phyloP scores from a whole-genome alignment of 2,113 vertebrate genomes.

The Pluvialis apricaria region DNA sequence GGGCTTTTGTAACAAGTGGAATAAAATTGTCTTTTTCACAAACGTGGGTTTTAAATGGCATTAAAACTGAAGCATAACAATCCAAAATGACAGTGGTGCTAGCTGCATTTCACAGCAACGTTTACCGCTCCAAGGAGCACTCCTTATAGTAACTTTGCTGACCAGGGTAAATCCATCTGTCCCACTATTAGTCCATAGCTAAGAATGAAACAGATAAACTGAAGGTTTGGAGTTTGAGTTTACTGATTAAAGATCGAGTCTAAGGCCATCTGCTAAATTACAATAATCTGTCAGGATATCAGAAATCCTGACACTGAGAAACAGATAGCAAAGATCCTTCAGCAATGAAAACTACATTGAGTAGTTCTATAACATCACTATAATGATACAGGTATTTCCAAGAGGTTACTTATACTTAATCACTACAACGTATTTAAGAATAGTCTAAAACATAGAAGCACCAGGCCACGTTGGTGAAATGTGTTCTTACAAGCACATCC shows the following conservation, averaged over 20 bases:
- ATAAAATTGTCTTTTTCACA: not conserved
- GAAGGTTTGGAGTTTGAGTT: slow-evolving; percentile 13
- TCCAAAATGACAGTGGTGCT: not conserved
- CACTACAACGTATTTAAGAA: not conserved
- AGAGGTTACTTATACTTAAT: not conserved
- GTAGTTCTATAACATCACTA: not conserved
- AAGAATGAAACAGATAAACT: slow-evolving; percentile 39
- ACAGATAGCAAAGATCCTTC: slow-evolving; percentile 15
- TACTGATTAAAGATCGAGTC: slow-evolving; percentile 56
- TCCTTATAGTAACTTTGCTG: not conserved
- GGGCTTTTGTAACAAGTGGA: not conserved
- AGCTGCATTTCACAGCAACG: not conserved
- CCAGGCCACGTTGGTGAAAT: not conserved
- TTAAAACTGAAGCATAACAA: not conserved
- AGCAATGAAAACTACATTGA: not conserved
- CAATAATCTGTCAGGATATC: slow-evolving; percentile 72
- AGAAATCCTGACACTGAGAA: slow-evolving; percentile 47
- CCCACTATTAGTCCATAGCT: not conserved
- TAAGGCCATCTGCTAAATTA: slow-evolving; percentile 73
- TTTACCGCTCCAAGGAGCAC: not conserved
- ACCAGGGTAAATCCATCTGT: slow-evolving; percentile 23
- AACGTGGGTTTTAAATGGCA: not conserved
- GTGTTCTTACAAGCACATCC: not conserved
- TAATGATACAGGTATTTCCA: not conserved
- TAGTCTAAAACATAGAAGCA: not conserved